A percentile compares a stretch with the other conserved stretches of the same genome.
Conservation (phyloP, 35 echinoderm and acorn worm species). For the Lytechinus pictus region DNA sequence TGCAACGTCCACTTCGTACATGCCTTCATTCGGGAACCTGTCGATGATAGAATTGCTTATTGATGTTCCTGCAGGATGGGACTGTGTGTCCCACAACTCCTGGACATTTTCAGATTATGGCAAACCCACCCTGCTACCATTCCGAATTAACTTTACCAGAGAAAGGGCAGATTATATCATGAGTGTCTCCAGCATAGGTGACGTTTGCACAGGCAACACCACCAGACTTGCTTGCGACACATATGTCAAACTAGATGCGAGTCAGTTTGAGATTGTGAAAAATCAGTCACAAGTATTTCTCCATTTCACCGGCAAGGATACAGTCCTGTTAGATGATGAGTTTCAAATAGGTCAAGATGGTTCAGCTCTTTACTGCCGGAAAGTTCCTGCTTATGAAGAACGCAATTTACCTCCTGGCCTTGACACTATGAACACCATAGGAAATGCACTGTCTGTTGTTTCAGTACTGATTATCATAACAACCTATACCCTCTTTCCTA, state of each 20-base stretch:
- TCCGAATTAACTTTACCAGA: not conserved
- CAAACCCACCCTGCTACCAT: not conserved
- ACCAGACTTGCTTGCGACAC: not conserved
- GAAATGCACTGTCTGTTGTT: constrained; percentile 39
- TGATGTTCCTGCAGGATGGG: not conserved
- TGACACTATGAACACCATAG: constrained; percentile 6
- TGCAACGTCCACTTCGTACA: not conserved
- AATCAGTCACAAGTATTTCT: not conserved
- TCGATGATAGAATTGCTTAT: not conserved
- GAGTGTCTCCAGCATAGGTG: not conserved
- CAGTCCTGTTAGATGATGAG: not conserved
- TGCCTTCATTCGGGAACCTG: not conserved
- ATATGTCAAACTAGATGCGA: not conserved
- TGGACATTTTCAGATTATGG: not conserved
- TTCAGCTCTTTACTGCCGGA: not conserved
- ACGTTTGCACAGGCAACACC: not conserved
- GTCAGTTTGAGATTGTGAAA: not conserved
- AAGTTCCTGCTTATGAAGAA: not conserved
- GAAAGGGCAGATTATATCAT: not conserved
- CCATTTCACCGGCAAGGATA: not conserved
- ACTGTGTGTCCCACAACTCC: not conserved
- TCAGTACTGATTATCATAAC: constrained; percentile 36
- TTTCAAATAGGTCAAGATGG: constrained; percentile 32
- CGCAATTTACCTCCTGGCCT: not conserved
- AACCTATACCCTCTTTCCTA: constrained; percentile 54